A percentile compares a stretch with the other conserved stretches of the same genome.
Evolutionary conservation across 2,888 invertebrate genomes (phyloP).

Genomic region (Spisula subtruncata): DNA sequence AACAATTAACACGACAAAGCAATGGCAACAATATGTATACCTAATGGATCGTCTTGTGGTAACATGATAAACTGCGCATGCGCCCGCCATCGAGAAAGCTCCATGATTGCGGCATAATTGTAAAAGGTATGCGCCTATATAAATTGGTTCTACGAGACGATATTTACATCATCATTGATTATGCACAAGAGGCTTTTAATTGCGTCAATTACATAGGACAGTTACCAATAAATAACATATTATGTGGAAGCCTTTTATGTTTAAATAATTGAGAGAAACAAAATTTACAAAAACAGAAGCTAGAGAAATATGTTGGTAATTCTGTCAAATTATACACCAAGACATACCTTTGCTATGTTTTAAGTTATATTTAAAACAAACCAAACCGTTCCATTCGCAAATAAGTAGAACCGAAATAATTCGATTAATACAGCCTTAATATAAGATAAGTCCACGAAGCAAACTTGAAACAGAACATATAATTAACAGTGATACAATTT

Average conservation of each 20-base stretch:
- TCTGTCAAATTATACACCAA: no score
- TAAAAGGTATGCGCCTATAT: not conserved
- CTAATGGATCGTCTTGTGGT: no score
- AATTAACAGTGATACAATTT: not conserved
- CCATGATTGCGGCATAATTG: not conserved
- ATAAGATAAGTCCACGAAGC: no score
- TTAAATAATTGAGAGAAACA: no score
- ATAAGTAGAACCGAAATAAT: not conserved
- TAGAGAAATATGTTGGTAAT: no score
- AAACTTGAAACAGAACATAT: no score
- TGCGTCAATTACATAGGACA: not conserved
- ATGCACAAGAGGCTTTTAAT: not conserved
- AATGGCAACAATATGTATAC: not conserved
- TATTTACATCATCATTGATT: not conserved
- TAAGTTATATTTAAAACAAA: no score
- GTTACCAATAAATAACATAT: not conserved
- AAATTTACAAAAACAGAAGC: no score
- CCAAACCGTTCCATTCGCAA: not conserved
- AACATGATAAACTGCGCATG: no score
- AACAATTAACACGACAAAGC: not conserved
- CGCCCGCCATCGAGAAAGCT: not conserved
- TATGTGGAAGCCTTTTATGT: no score
- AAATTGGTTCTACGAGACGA: not conserved
- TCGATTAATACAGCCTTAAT: not conserved
- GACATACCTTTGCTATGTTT: no score